These are phyloP conservation scores for Chelidonichthys spinosus DNA, from an alignment of 2,797 vertebrate genomes.

Conservation along the genomic window DNA sequence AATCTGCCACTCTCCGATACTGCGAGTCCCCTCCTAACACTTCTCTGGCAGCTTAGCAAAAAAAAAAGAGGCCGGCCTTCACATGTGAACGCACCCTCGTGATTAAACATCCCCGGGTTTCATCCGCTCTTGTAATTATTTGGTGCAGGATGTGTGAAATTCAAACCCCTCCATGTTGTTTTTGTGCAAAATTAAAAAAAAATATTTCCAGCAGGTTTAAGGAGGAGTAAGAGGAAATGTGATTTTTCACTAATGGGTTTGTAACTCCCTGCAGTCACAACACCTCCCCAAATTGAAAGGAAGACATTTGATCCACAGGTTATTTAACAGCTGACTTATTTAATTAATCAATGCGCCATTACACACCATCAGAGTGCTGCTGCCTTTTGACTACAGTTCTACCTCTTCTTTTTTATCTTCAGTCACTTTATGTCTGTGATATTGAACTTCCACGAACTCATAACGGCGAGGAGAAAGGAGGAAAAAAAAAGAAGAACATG, in stretches of 20 bases:
- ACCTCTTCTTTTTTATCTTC: slow-evolving; percentile 5
- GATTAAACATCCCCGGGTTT: slow-evolving; percentile 24
- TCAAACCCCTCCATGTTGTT: neutral
- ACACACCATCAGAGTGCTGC: slow-evolving; percentile 15
- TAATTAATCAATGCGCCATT: slow-evolving; percentile 33
- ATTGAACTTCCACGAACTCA: neutral
- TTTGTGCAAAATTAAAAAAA: neutral
- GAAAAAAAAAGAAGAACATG: neutral
- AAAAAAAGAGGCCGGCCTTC: slow-evolving; percentile 31
- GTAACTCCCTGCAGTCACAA: slow-evolving; percentile 35
- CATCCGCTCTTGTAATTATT: neutral
- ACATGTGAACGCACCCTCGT: slow-evolving; percentile 24
- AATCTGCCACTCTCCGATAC: neutral
- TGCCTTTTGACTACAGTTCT: slow-evolving; percentile 9
- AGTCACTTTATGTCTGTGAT: slow-evolving; percentile 19
- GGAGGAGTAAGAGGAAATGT: neutral
- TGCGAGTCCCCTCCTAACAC: slow-evolving; percentile 5
- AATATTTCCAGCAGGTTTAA: neutral
- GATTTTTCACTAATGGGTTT: slow-evolving; percentile 1
- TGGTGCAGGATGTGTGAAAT: neutral
- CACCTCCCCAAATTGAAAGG: slow-evolving; percentile 32
- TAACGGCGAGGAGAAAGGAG: neutral
- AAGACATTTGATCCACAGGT: slow-evolving; percentile 51
- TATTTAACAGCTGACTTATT: slow-evolving; percentile 42
- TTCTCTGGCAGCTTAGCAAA: slow-evolving; percentile 14